These are phyloP conservation scores for Noctilio leporinus DNA, from an alignment of 2,113 vertebrate species.

Conservation along the genomic window DNA sequence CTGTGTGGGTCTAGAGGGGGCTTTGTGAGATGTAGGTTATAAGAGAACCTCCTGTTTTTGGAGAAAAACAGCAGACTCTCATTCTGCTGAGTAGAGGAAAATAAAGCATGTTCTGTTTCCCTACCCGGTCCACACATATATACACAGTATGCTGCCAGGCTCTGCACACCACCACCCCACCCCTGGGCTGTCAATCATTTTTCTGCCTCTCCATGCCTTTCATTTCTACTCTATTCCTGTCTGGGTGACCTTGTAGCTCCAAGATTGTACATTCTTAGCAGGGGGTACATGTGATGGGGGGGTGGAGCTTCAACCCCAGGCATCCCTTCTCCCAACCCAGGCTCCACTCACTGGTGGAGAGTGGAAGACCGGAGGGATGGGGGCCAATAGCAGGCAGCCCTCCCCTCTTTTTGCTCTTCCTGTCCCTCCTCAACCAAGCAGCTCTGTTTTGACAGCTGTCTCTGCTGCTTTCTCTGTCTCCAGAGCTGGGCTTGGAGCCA, in stretches of 20 bases:
- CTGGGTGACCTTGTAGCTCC: slow-evolving; percentile 20
- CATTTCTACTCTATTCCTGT: slow-evolving; percentile 26
- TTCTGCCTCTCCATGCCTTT: slow-evolving; percentile 22
- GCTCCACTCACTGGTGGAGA: background rate
- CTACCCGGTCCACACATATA: background rate
- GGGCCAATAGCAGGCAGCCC: background rate
- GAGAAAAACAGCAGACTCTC: slow-evolving; percentile 37
- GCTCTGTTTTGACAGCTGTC: slow-evolving; percentile 72
- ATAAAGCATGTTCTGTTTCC: slow-evolving; percentile 32
- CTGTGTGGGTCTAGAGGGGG: background rate
- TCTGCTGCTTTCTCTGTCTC: slow-evolving; percentile 66
- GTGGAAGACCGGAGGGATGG: background rate
- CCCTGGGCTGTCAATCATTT: background rate
- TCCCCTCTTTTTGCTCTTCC: background rate
- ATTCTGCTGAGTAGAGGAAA: slow-evolving; percentile 42
- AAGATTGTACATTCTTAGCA: slow-evolving; percentile 8
- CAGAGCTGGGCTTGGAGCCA: slow-evolving; percentile 67
- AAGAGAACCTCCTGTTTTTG: slow-evolving; percentile 32
- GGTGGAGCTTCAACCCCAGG: background rate
- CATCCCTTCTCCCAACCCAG: background rate
- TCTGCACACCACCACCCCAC: background rate
- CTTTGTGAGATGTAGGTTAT: background rate
- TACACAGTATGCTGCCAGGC: background rate
- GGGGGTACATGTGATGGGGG: background rate
- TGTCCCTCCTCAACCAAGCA: background rate